Evolutionary conservation across 2,888 invertebrate species (phyloP).

Genomic region (Hedychridium roseum): DNA sequence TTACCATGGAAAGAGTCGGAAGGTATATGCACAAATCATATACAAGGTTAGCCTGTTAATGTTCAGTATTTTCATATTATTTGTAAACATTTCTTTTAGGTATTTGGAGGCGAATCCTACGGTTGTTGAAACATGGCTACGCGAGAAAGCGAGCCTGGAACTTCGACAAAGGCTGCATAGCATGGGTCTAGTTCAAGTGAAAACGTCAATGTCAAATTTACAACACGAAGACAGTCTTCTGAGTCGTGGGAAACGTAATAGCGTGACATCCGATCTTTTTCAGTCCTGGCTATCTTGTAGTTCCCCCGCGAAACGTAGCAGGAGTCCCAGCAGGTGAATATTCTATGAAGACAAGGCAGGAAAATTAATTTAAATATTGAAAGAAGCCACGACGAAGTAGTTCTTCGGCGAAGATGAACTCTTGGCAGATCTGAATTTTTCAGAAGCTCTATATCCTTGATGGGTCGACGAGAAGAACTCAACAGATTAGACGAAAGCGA

Average conservation of each 20-base stretch:
- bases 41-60: slow-evolving; percentile 12
- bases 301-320: slow-evolving; percentile 72
- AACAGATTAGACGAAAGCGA: slow-evolving; percentile 83
- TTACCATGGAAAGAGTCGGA: slow-evolving; percentile 57
- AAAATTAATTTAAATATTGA: too few relatives aligned
- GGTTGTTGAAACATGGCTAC: slow-evolving; percentile 79
- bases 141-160: slow-evolving; percentile 77
- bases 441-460: slow-evolving; percentile 40
- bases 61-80: neutral
- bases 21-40: too few relatives aligned
- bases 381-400: too few relatives aligned
- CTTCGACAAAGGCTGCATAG: slow-evolving; percentile 70
- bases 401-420: too few relatives aligned
- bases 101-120: slow-evolving; percentile 72
- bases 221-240: slow-evolving; percentile 61
- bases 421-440: too few relatives aligned
- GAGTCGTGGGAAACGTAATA: slow-evolving; percentile 67
- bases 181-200: slow-evolving; percentile 31
- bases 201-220: slow-evolving; percentile 63
- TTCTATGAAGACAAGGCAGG: too few relatives aligned
- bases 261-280: slow-evolving; percentile 84
- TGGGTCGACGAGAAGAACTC: slow-evolving; percentile 66
- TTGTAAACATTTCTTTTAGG: slow-evolving; percentile 37
- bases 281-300: slow-evolving; percentile 85
- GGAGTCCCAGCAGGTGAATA: slow-evolving; percentile 57